Evolutionary conservation across 2,113 vertebrate genomes (phyloP).

Genomic region (Melanerpes aurifrons): DNA sequence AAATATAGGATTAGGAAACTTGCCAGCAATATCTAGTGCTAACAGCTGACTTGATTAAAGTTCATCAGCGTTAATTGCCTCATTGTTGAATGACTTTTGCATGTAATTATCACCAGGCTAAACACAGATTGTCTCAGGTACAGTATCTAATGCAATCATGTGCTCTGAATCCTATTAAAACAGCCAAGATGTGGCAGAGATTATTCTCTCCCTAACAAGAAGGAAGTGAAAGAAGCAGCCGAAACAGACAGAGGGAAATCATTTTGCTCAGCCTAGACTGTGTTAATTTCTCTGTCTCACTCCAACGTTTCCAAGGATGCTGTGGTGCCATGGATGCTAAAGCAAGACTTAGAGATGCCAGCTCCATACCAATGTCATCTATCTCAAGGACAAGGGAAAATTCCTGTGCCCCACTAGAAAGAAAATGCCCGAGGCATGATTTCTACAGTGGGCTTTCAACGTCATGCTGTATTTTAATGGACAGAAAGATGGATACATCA

Average conservation of each 20-base stretch:
- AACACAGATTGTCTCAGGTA: slow-evolving; percentile 76
- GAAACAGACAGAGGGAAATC: background rate
- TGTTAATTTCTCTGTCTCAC: background rate
- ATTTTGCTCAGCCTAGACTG: background rate
- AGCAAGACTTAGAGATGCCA: slow-evolving; percentile 34
- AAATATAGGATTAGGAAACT: slow-evolving; percentile 75
- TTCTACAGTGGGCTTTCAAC: slow-evolving; percentile 69
- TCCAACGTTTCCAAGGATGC: background rate
- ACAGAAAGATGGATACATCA: slow-evolving; percentile 67
- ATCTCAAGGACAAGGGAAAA: slow-evolving; percentile 67
- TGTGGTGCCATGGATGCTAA: background rate
- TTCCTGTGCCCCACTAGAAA: slow-evolving; percentile 62
- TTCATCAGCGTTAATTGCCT: slow-evolving; percentile 80
- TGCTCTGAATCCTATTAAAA: slow-evolving; percentile 63
- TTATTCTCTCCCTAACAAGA: slow-evolving; percentile 4
- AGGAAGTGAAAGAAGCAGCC: slow-evolving; percentile 30
- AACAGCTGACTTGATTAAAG: slow-evolving; percentile 79
- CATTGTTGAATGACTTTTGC: slow-evolving; percentile 72
- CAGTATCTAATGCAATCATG: slow-evolving; percentile 68
- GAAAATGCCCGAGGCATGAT: slow-evolving; percentile 58
- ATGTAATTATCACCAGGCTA: slow-evolving; percentile 77
- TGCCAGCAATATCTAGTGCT: slow-evolving; percentile 74
- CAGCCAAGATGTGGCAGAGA: slow-evolving; percentile 40
- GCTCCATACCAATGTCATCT: slow-evolving; percentile 31
- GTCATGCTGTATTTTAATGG: slow-evolving; percentile 66